These are phyloP conservation scores for Jaculus jaculus DNA, from an alignment of 2,113 vertebrate species.

Conservation along the genomic window DNA sequence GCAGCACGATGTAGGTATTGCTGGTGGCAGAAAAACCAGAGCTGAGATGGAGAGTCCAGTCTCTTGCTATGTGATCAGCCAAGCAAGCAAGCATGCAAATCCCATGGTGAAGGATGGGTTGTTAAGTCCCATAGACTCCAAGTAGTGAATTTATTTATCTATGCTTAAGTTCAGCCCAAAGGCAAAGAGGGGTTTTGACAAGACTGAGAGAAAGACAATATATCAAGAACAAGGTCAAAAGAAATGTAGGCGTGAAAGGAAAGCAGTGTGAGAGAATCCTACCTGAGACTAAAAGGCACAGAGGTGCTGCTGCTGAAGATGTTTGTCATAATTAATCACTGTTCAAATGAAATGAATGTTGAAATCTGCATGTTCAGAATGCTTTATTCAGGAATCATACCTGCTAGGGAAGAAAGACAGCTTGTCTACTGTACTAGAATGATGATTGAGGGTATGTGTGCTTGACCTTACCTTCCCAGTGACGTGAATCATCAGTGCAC, in stretches of 20 bases:
- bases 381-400: neutral
- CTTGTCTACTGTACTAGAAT: neutral
- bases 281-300: neutral
- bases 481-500: neutral
- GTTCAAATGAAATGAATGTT: neutral
- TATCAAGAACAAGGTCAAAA: neutral
- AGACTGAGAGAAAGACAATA: neutral
- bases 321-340: neutral
- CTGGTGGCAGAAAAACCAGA: neutral
- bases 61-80: neutral
- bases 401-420: neutral
- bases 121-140: neutral
- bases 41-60: neutral
- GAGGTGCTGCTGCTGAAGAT: neutral
- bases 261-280: neutral
- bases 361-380: neutral
- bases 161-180: neutral
- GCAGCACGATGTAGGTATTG: neutral
- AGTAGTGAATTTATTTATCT: slow-evolving; percentile 1
- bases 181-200: neutral
- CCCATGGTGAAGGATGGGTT: neutral
- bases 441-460: neutral
- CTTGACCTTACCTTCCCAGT: neutral
- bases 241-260: neutral
- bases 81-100: neutral